phyloP scores from a whole-genome alignment of 2,113 vertebrate genomes.

The Genyomyrus donnyi region DNA sequence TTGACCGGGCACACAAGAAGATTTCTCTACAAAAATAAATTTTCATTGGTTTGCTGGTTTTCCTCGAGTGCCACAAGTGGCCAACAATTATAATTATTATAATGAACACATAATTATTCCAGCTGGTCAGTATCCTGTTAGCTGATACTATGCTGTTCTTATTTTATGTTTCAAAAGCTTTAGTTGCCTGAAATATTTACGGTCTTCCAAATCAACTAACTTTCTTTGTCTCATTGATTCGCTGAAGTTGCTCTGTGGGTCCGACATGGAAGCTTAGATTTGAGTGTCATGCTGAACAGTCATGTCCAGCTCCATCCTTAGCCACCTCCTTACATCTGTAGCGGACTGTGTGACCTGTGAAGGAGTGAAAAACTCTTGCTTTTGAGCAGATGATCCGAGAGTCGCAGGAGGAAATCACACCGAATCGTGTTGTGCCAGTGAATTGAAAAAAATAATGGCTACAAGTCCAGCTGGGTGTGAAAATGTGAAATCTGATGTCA shows the following conservation, averaged over 20 bases:
- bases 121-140: neutral
- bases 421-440: neutral
- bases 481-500: neutral
- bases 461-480: neutral
- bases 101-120: neutral
- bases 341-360: neutral
- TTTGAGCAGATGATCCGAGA: neutral
- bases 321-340: neutral
- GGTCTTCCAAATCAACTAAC: neutral
- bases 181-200: neutral
- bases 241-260: neutral
- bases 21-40: neutral
- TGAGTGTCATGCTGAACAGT: neutral
- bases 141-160: neutral
- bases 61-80: neutral
- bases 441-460: neutral
- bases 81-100: neutral
- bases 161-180: neutral
- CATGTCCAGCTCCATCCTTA: neutral
- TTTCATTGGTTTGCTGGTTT: neutral
- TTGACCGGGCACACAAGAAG: neutral
- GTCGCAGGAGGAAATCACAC: neutral
- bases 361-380: neutral
- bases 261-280: neutral
- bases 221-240: neutral